Base-by-base conservation (phyloP, 2,888 invertebrate genomes). In the Phrixothrix hirtus region DNA sequence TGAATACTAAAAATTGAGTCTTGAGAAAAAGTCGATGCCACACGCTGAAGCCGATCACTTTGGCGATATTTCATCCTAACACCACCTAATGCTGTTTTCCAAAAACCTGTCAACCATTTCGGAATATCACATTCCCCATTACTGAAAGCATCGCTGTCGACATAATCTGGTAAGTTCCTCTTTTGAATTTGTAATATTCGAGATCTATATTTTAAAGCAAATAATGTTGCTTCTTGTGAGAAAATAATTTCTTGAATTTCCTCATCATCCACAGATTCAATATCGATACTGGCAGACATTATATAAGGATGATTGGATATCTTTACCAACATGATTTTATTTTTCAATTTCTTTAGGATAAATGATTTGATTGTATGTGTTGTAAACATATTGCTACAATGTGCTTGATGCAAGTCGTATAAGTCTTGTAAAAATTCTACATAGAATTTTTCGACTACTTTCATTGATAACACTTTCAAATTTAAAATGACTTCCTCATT, bases 71-170 rank as follows among this genome's bases (percentile, higher is more conserved):
- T 27, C 12, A 55, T 48, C 10, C 35, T 35, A 53, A 59, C 30
- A 27, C 62, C 60, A 15, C 46, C 44, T 32, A 62, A 58, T 7
- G 59, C 62, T 38, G 56, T 57, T 21, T 27, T 53, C 55, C 58
- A 62, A 60, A 60, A 62, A 54, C n/a, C n/a, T n/a, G 42, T 10
- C 12, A 61, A 41, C 57, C 60, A 60, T 44, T 54, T 51, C 11
- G 63, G 60, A 52, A 63, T 34, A 41, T 60, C 57, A 29, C 62
- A 63, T 29, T 63, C 61, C 35, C 63, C 60, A 43, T 59, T 50
- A 36, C 56, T 32, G 13, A 63, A 42, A 29, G 36, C 41, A 41
- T 61, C n/a, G 34, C 42, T 51, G 31, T 62, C 57, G 7, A 62
- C 30, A 12, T 17, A 56, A 50, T 58, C 58, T 21, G 62, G 35